Base-by-base conservation (phyloP, 2,113 vertebrate species). In the Conger conger region DNA sequence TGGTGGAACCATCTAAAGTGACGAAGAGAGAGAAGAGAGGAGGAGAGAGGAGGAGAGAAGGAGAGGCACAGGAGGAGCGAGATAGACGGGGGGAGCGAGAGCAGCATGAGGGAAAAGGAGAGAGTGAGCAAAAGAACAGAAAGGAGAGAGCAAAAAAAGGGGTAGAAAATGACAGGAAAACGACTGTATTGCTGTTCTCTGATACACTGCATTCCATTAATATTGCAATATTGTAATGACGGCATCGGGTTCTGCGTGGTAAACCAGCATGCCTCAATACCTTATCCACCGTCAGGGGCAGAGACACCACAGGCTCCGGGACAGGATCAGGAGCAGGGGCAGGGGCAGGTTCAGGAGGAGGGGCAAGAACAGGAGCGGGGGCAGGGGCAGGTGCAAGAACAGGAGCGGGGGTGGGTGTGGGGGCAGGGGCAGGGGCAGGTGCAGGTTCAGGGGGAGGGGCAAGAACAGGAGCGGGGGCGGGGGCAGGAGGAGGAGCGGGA, bases 1-100 rank as follows among this genome's bases (percentile, higher is more conserved):
- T 76, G 96, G 96, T 93, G 96, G 96, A 87, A 97, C 95, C 92
- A 96, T 91, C 87, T 93, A 92, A 89, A 94, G 85, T 90, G 86
- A 79, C 80, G 86, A 68, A 88, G 82, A 89, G 82, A 88, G 78
- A 4, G 76, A 50, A 91, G 50, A 89, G 17, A 79, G 89, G 36
- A 87, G 63, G 87, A 91, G 88, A 90, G 83, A 93, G 57, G 93
- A 86, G 89, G 1, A 83, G 88, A 88, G 92, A 84, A n/a, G 3
- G 23, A n/a, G 68, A 73, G 9, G 15, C 8, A 73, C 68, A 73
- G 79, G 88, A 77, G 86, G 23, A 33, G 63, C 30, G 57, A 63
- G 18, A 63, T 0, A 63, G 57, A 63, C n/a, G n/a, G n/a, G 78
- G 36, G 36, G 27, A 77, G 15, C 3, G 35, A 36, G 27, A 18